These are phyloP conservation scores for Tinea trinotella DNA, from an alignment of 2,888 invertebrate species.

Conservation along the genomic window DNA sequence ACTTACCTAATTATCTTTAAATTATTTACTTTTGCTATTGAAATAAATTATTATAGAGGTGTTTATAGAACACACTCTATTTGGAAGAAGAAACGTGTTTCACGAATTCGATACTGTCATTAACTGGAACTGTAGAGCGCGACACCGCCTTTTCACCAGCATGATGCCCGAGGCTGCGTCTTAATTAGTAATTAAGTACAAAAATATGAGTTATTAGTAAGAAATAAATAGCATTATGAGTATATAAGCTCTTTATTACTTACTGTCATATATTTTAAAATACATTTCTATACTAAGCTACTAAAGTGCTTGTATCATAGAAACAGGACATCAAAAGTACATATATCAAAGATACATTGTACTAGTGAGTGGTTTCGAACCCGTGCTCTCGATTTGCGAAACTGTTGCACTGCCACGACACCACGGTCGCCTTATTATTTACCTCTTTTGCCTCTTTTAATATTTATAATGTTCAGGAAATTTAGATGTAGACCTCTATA, in stretches of 20 bases:
- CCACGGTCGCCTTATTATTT: not conserved
- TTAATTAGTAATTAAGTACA: conserved; percentile 9
- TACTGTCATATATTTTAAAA: no score
- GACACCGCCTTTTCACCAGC: conserved; percentile 13
- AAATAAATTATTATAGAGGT: not conserved
- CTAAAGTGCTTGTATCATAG: no score
- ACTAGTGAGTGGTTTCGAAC: no score
- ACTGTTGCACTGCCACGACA: no score
- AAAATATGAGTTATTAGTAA: not conserved
- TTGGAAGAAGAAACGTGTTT: conserved; percentile 11
- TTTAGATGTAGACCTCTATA: no score
- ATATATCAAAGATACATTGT: no score
- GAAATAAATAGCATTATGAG: not conserved
- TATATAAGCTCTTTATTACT: not conserved
- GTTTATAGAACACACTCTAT: conserved; percentile 2
- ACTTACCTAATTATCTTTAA: no score
- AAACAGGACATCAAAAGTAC: no score
- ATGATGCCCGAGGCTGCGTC: conserved; percentile 7
- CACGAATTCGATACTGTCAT: conserved; percentile 12
- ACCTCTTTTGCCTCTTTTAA: not conserved
- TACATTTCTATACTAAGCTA: no score
- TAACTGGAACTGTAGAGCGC: conserved; percentile 2
- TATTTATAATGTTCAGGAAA: no score
- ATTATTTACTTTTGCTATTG: not conserved
- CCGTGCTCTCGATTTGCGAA: no score